These are phyloP conservation scores for Micrasema minimum DNA, from an alignment of 1,140 invertebrate species.

Conservation along the genomic window DNA sequence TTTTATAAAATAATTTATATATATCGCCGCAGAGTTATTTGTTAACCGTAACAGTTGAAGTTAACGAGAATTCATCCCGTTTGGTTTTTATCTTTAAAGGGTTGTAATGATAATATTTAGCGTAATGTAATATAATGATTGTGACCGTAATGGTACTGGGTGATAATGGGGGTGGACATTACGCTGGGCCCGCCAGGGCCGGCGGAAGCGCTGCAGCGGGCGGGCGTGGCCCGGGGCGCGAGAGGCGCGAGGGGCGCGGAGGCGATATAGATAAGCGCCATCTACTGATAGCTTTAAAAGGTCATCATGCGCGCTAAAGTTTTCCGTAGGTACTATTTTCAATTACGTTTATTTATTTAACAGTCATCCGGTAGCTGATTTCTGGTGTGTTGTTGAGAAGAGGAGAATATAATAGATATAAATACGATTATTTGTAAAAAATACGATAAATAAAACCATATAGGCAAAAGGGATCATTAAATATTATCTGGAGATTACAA, in stretches of 20 bases:
- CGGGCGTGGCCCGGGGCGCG: conserved; percentile 28
- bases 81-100: conserved; percentile 22
- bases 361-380: too few species aligned
- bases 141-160: conserved; percentile 19
- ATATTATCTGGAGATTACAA: too few species aligned
- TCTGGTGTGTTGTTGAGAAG: too few species aligned
- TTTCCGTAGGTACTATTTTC: neutral
- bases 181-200: conserved; percentile 35
- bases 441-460: too few species aligned
- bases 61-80: conserved; percentile 18
- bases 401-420: too few species aligned
- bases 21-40: too few species aligned
- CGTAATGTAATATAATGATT: conserved; percentile 32
- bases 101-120: conserved; percentile 18
- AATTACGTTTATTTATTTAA: too few species aligned
- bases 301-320: neutral
- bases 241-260: conserved; percentile 34
- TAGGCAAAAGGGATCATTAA: too few species aligned
- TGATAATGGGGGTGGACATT: conserved; percentile 28
- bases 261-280: neutral
- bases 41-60: too few species aligned
- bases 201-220: conserved; percentile 42
- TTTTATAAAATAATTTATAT: too few species aligned
- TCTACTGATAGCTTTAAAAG: neutral
- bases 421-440: too few species aligned